Evolutionary conservation across 2,113 vertebrate genomes (phyloP).

Genomic region (Todiramphus saurophagus): DNA sequence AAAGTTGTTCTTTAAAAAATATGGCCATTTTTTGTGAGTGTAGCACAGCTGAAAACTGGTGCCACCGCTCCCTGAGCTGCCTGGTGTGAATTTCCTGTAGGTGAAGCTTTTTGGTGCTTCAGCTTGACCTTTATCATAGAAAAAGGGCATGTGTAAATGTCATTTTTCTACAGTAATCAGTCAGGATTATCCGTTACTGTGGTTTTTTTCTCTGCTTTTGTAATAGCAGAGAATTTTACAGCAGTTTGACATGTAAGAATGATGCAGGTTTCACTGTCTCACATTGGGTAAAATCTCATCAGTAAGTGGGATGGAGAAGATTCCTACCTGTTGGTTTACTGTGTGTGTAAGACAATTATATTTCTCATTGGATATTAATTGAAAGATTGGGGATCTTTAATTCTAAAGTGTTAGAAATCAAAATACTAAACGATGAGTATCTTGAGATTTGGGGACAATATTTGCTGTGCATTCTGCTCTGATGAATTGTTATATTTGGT

Average conservation of each 20-base stretch:
- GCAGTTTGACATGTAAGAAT: neutral
- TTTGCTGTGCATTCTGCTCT: neutral
- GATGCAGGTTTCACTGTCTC: neutral
- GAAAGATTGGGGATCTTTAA: neutral
- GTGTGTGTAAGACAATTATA: neutral
- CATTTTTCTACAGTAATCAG: neutral
- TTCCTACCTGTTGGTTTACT: neutral
- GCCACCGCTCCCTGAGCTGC: neutral
- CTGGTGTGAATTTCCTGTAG: neutral
- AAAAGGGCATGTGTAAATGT: conserved; percentile 23
- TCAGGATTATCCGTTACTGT: neutral
- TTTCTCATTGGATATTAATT: neutral
- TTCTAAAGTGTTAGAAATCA: neutral
- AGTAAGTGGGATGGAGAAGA: neutral
- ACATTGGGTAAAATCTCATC: fast-evolving
- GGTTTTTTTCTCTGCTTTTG: neutral
- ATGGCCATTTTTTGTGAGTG: neutral
- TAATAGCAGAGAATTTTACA: neutral
- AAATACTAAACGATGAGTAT: neutral
- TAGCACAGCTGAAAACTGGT: neutral
- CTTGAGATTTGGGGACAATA: neutral
- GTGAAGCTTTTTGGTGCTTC: neutral
- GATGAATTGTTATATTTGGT: neutral
- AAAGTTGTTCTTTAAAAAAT: neutral
- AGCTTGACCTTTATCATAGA: conserved; percentile 21